A percentile compares a stretch with the other conserved stretches of the same genome.
Evolutionary conservation across 1,140 invertebrate species (phyloP).

Genomic region (Polyergus mexicanus): DNA sequence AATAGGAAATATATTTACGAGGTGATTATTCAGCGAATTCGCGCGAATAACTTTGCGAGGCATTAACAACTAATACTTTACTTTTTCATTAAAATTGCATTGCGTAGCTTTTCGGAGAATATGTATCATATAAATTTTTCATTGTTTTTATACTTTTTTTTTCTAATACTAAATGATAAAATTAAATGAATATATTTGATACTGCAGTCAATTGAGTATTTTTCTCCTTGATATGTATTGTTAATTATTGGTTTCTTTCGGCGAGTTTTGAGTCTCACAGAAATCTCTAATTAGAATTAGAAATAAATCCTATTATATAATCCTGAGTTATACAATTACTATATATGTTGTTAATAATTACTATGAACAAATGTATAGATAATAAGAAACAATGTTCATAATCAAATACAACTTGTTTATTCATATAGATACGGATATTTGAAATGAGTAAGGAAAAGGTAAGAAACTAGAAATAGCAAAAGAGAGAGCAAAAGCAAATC

Average conservation of each 20-base stretch:
- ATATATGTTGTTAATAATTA: slow-evolving; percentile 36
- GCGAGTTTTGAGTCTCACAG: slow-evolving; percentile 14
- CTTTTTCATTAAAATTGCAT: neutral
- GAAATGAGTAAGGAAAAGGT: slow-evolving; percentile 30
- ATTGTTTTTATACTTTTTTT: slow-evolving; percentile 26
- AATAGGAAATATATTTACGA: slow-evolving; percentile 18
- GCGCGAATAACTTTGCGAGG: neutral
- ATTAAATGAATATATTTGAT: slow-evolving; percentile 26
- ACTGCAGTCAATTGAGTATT: neutral
- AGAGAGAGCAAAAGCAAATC: slow-evolving; percentile 22
- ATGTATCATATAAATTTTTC: neutral
- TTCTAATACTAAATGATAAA: neutral
- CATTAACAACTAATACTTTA: neutral
- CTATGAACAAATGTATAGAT: neutral
- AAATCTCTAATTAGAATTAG: slow-evolving; percentile 65
- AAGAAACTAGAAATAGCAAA: slow-evolving; percentile 10
- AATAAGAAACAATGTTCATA: neutral
- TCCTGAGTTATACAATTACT: neutral
- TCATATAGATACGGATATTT: neutral
- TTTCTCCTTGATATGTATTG: slow-evolving; percentile 40
- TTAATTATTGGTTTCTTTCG: slow-evolving; percentile 61
- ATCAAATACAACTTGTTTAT: neutral
- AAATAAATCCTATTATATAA: slow-evolving; percentile 61
- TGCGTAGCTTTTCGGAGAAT: neutral
- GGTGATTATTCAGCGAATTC: neutral